Evolutionary conservation across 2,888 invertebrate species (phyloP).

Genomic region (Zhuqinia jingwanae): DNA sequence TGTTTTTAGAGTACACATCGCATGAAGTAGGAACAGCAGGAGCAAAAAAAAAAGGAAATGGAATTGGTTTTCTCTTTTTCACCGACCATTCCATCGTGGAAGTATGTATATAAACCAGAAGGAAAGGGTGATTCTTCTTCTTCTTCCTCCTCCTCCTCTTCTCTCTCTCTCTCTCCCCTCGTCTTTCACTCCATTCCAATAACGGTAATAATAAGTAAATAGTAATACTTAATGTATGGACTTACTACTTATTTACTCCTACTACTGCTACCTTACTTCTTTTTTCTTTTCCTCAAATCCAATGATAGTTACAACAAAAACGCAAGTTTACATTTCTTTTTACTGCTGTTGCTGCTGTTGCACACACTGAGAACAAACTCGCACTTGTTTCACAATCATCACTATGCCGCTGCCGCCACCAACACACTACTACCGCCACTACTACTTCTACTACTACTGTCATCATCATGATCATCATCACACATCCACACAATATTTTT

Average conservation of each 20-base stretch:
- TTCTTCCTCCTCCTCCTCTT: too few species aligned
- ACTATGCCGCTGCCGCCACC: slow-evolving; percentile 8
- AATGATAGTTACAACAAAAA: background rate
- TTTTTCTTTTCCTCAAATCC: background rate
- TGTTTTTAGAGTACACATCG: background rate
- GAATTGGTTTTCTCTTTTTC: slow-evolving; percentile 27
- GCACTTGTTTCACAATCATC: slow-evolving; percentile 45
- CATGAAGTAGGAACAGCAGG: slow-evolving; percentile 26
- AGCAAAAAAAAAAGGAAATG: slow-evolving; percentile 49
- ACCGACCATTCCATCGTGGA: slow-evolving; percentile 24
- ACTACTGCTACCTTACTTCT: background rate
- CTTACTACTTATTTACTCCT: background rate
- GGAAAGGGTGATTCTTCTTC: slow-evolving; percentile 10
- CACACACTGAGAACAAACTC: background rate
- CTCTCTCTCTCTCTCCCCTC: background rate
- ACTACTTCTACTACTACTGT: background rate
- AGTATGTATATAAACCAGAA: too few species aligned
- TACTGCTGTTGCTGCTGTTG: background rate
- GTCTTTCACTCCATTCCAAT: slow-evolving; percentile 7
- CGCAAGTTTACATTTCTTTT: background rate
- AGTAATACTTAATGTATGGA: background rate
- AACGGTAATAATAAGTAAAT: background rate
- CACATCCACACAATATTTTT: slow-evolving; percentile 33
- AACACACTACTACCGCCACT: background rate
- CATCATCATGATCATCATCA: slow-evolving; percentile 42